Conservation (phyloP, 2,797 vertebrate genomes). For the Chelmon rostratus region DNA sequence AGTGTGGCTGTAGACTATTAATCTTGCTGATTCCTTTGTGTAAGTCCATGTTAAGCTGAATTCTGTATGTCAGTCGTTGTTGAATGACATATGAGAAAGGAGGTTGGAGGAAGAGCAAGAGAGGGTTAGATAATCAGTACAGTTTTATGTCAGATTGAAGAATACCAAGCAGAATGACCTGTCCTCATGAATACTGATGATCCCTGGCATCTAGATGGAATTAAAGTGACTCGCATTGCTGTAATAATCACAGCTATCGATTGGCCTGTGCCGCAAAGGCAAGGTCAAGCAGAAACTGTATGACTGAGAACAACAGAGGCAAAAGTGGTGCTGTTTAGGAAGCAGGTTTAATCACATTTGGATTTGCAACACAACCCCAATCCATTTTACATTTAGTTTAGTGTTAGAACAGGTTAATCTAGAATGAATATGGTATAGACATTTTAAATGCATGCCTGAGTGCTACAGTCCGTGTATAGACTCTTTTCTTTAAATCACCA, state of each 20-base stretch:
- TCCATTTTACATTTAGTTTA: slow-evolving; percentile 37
- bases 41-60: not conserved
- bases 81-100: slow-evolving; percentile 15
- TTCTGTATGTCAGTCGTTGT: not conserved
- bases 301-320: slow-evolving; percentile 50
- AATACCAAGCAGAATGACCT: slow-evolving; percentile 50
- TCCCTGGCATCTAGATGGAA: slow-evolving; percentile 63
- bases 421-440: not conserved
- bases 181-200: slow-evolving; percentile 66
- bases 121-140: slow-evolving; percentile 31
- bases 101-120: not conserved
- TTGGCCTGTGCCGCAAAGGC: slow-evolving; percentile 48
- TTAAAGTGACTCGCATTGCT: slow-evolving; percentile 72
- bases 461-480: not conserved
- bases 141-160: slow-evolving; percentile 48
- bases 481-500: not conserved
- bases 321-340: slow-evolving; percentile 33
- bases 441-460: not conserved
- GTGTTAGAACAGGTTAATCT: slow-evolving; percentile 11
- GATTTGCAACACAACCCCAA: slow-evolving; percentile 45
- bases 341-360: slow-evolving; percentile 63
- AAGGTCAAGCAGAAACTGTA: slow-evolving; percentile 71
- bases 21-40: not conserved
- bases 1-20: not conserved
- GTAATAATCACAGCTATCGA: slow-evolving; percentile 76